phyloP scores from a whole-genome alignment of 2,888 invertebrate species.

The Phengaris alcon region DNA sequence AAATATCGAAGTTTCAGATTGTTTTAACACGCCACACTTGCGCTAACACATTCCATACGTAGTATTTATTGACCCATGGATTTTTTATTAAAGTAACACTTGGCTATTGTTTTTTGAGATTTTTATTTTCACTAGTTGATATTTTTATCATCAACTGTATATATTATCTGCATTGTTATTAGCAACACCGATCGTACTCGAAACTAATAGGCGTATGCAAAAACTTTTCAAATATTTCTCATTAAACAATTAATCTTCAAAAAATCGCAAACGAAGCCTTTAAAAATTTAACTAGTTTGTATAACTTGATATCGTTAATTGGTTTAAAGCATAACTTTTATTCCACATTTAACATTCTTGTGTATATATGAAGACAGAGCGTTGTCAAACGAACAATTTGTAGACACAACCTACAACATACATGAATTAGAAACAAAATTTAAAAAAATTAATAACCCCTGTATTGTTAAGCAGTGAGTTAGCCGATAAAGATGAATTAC shows the following conservation, averaged over 20 bases:
- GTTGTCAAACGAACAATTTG: too few relatives aligned
- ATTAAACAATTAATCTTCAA: background rate
- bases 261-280: background rate
- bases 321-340: background rate
- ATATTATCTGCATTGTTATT: background rate
- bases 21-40: background rate
- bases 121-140: background rate
- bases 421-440: too few relatives aligned
- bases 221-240: background rate
- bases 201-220: background rate
- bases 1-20: background rate
- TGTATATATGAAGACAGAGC: too few relatives aligned
- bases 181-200: background rate
- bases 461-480: too few relatives aligned
- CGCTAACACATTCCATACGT: background rate
- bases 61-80: background rate
- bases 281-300: background rate
- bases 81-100: background rate
- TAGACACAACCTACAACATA: too few relatives aligned
- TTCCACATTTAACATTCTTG: background rate
- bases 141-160: background rate
- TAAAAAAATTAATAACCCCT: too few relatives aligned
- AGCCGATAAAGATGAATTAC: too few relatives aligned
- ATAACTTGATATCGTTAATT: background rate
- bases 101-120: background rate